These are phyloP conservation scores for Arbacia lixula DNA, from an alignment of 53 echinoderm and acorn worm species.

Conservation along the genomic window DNA sequence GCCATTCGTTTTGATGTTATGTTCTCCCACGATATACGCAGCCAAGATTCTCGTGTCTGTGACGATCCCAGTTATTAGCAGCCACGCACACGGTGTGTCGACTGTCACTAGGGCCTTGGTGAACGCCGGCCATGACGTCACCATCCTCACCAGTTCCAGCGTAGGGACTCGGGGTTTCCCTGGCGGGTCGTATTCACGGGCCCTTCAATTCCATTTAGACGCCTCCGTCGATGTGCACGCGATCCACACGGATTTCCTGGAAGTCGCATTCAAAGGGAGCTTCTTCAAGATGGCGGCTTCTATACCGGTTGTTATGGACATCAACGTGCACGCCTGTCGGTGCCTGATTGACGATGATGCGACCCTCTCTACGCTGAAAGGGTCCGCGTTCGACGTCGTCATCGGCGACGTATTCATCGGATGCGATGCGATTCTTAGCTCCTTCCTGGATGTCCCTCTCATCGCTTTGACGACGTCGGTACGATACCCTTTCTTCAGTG, in stretches of 20 bases:
- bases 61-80: not conserved
- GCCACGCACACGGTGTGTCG: slow-evolving; percentile 1
- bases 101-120: not conserved
- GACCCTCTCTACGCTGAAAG: not conserved
- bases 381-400: slow-evolving; percentile 15
- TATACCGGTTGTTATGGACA: too few species aligned
- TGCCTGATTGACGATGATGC: slow-evolving; percentile 1
- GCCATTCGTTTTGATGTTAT: not conserved
- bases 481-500: slow-evolving; percentile 26
- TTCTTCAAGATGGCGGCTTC: not conserved
- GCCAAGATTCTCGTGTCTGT: slow-evolving; percentile 8
- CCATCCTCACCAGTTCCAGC: slow-evolving; percentile 21
- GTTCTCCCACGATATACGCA: not conserved
- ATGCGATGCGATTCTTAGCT: slow-evolving; percentile 9
- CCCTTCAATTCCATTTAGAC: not conserved
- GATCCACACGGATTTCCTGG: not conserved
- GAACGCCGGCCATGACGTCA: slow-evolving; percentile 11
- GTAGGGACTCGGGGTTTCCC: not conserved
- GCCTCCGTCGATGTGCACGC: too few species aligned
- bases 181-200: not conserved
- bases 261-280: not conserved
- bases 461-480: slow-evolving; percentile 16
- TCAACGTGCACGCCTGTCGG: too few species aligned
- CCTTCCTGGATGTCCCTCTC: slow-evolving; percentile 4
- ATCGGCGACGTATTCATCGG: slow-evolving; percentile 26